Evolutionary conservation across 35 echinoderm and acorn worm genomes (phyloP).

Genomic region (Ptychodera flava): DNA sequence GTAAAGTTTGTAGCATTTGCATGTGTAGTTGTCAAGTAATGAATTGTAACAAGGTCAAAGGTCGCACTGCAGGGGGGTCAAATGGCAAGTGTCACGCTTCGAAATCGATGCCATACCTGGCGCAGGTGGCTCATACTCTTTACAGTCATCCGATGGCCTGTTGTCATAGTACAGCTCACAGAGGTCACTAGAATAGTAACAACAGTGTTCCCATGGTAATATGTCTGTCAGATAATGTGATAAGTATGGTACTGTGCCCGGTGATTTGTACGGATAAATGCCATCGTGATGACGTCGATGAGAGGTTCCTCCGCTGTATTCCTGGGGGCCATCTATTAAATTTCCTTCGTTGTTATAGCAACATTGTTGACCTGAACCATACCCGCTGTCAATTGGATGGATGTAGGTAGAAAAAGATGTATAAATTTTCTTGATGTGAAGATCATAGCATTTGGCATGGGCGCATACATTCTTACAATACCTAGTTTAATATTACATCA

Average conservation of each 20-base stretch:
- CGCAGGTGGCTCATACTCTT: conserved; percentile 47
- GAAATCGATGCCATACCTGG: too few relatives aligned
- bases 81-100: too few relatives aligned
- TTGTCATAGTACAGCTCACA: conserved; percentile 50
- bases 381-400: too few relatives aligned
- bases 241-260: conserved; percentile 22
- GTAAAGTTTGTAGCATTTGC: too few relatives aligned
- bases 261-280: not conserved
- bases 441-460: too few relatives aligned
- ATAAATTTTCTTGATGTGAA: too few relatives aligned
- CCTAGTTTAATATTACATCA: too few relatives aligned
- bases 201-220: conserved; percentile 30
- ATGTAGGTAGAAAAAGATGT: too few relatives aligned
- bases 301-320: conserved; percentile 5
- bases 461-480: too few relatives aligned
- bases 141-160: conserved; percentile 69
- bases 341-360: conserved; percentile 9
- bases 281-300: conserved; percentile 21
- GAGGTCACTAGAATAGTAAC: not conserved
- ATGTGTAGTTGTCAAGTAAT: too few relatives aligned
- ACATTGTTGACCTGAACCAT: not conserved
- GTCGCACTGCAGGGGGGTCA: too few relatives aligned
- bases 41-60: too few relatives aligned
- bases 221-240: conserved; percentile 22
- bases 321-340: conserved; percentile 9